Percentiles rank a stretch among this genome's conserved stretches.
These are phyloP conservation scores for Diplazon laetatorius DNA, from an alignment of 2,888 invertebrate species.

Conservation along the genomic window DNA sequence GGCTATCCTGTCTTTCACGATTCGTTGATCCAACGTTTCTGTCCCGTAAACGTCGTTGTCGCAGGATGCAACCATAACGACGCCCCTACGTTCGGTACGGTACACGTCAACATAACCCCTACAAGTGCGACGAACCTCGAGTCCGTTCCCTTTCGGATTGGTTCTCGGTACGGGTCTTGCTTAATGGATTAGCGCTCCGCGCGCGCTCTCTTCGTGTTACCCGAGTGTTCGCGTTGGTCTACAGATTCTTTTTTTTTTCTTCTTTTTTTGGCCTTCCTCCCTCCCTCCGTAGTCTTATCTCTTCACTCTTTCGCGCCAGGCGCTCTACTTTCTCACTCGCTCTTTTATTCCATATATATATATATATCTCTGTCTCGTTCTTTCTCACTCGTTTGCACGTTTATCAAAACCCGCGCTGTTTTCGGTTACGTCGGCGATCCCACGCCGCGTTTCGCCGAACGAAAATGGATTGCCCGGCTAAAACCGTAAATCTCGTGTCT, in stretches of 20 bases:
- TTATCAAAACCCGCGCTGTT: slow-evolving; percentile 2
- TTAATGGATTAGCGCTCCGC: slow-evolving; percentile 18
- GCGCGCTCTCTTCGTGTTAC: slow-evolving; percentile 61
- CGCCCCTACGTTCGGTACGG: slow-evolving; percentile 48
- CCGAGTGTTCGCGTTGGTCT: slow-evolving; percentile 63
- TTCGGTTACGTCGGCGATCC: slow-evolving; percentile 22
- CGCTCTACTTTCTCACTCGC: slow-evolving; percentile 36
- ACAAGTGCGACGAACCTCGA: slow-evolving; percentile 65
- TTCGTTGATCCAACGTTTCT: not conserved
- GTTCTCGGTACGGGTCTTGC: slow-evolving; percentile 45
- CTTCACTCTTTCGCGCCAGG: slow-evolving; percentile 10
- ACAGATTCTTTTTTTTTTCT: too few relatives aligned
- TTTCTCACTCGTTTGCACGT: slow-evolving; percentile 5
- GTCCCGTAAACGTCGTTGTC: not conserved
- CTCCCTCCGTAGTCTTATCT: slow-evolving; percentile 1
- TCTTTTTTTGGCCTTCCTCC: too few relatives aligned
- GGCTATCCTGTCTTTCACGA: not conserved
- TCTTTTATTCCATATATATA: slow-evolving; percentile 4
- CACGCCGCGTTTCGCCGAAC: not conserved
- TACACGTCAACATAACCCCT: slow-evolving; percentile 72
- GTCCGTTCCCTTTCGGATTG: slow-evolving; percentile 66
- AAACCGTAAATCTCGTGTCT: not conserved
- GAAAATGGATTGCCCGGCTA: slow-evolving; percentile 34
- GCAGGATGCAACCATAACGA: slow-evolving; percentile 26
- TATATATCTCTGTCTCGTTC: slow-evolving; percentile 7